Base-by-base conservation (phyloP, 2,113 vertebrate species). In the Haemorhous mexicanus region DNA sequence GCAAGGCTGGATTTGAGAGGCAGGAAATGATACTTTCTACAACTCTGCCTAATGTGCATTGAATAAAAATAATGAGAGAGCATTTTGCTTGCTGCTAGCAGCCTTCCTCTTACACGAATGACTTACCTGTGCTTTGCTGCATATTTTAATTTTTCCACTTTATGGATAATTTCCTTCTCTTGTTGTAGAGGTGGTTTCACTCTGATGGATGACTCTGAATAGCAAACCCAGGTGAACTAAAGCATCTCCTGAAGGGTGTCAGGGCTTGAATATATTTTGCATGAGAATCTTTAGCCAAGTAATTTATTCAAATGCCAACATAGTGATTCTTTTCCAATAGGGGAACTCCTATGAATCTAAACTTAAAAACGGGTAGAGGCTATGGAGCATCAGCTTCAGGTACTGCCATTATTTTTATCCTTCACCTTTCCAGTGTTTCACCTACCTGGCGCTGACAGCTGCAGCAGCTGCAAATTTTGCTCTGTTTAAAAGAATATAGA, bases 271-370 rank as follows among this genome's bases (percentile, higher is more conserved):
- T 53, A 26, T 46, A 32, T 62, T 77, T 84, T 84, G 63, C 49
- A 33, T 88, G 47, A 68, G 68, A 87, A 21, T 59, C 80, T 74
- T 73, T 17, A 49, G 33, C 52, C 35, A 23, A 74, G 32, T 84
- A 18, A 75, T 67, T 62, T 95, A 44, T 80, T 82, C 55, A 35
- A 73, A 90, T 94, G 80, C 75, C 90, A 91, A 93, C 1, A 1
- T 7, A 50, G 27, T 74, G 47, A 77, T 93, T 96, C 89, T 96
- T 84, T 93, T 79, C 83, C 80, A 41, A 39, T 64, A 98, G 98
- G 97, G 97, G 96, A 86, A 97, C 98, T 76, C 97, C 97, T 18
- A 97, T 98, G 97, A 98, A 98, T 93, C 96, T 98, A 64, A 98
- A 97, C 92, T 94, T 98, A 86, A 98, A 98, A 97, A 97, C 96